Evolutionary conservation across 2,797 vertebrate genomes (phyloP), one percentile per base, ranked within the genome.

Genomic region (Dipus sagitta): DNA sequence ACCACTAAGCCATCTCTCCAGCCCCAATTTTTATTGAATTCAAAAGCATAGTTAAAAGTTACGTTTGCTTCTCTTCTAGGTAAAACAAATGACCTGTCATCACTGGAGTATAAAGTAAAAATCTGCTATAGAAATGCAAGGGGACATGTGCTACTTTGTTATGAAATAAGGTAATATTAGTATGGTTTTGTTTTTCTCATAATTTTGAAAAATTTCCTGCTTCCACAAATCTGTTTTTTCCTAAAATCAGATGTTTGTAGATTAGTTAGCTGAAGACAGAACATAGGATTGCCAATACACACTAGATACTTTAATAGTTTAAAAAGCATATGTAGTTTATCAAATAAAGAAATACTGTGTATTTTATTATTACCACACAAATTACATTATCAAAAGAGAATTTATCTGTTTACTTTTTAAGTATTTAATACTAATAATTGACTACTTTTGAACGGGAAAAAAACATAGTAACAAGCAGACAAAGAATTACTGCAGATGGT

Each of bases 371-470:
- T 83, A 47, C 84, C 34, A 80, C 67, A 42, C 5, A 80, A 88
- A 77, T 88, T 62, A 81, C 9, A 82, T 18, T 67, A 17, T 87
- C 7, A 18, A 84, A 83, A 11, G 20, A 32, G 10, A 11, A 32
- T n/a, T n/a, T n/a, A n/a, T n/a, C 12, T 77, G n/a, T 88, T 92
- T 80, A 24, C 10, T 54, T 77, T 76, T 83, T 64, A 88, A 58
- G 4, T 87, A 75, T 82, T 91, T 94, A 30, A 83, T 79, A 79
- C 30, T 75, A 65, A 89, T 52, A 21, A 14, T 75, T 94, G 65
- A 88, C 82, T 47, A 76, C 24, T 75, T 92, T 95, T 79, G 54
- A 95, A 95, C 90, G 81, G 34, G 15, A 23, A 65, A 60, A 92
- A 70, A 58, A 2, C 14, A 54, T 78, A 91, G 17, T 5, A 81